These are phyloP conservation scores for Neosilurus hyrtlii DNA, from an alignment of 2,797 vertebrate species.

Conservation along the genomic window DNA sequence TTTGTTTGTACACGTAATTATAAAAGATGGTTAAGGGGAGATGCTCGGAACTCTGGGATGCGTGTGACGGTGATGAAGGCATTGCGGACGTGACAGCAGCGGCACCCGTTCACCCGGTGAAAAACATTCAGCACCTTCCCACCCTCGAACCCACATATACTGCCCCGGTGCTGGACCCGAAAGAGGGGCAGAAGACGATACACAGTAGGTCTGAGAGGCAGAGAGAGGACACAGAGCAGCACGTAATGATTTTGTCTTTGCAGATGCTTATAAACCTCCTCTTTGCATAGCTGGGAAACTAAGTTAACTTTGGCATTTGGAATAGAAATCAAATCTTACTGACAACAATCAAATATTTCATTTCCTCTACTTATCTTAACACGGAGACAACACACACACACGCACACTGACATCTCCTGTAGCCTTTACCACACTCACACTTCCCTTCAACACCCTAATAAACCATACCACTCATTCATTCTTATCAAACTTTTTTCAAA, in stretches of 20 bases:
- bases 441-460: not conserved
- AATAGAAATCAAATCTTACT: constrained; percentile 33
- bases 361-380: not conserved
- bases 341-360: constrained; percentile 2
- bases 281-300: constrained; percentile 54
- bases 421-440: not conserved
- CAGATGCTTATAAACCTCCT: constrained; percentile 26
- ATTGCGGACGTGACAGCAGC: constrained; percentile 71
- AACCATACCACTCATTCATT: not conserved
- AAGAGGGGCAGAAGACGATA: constrained; percentile 42
- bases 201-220: constrained; percentile 28
- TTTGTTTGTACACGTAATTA: constrained; percentile 52
- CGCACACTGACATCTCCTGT: not conserved
- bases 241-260: constrained; percentile 7
- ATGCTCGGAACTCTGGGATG: constrained; percentile 53
- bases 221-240: constrained; percentile 12
- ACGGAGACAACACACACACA: not conserved
- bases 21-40: constrained; percentile 47
- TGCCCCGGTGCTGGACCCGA: constrained; percentile 26
- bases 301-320: constrained; percentile 52
- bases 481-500: not conserved
- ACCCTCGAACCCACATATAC: constrained; percentile 34
- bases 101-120: constrained; percentile 61
- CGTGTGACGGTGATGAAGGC: constrained; percentile 59
- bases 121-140: constrained; percentile 62